Base-by-base conservation (phyloP, 2,797 vertebrate species). In the Sciurus vulgaris region DNA sequence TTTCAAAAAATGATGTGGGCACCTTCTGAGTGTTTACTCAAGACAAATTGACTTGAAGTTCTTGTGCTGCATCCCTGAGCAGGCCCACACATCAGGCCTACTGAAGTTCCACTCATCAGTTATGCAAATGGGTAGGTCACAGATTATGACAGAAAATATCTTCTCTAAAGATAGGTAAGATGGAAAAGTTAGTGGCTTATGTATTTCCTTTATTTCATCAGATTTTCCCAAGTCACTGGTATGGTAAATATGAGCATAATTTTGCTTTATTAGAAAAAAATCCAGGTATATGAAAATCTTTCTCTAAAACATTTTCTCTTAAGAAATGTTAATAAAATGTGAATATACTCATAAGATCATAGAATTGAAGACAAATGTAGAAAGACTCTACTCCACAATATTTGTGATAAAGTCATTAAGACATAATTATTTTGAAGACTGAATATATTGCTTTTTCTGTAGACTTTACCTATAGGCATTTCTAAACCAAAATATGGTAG, bases 311-410 rank as follows among this genome's bases (percentile, higher is more conserved):
- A 15, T 51, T 35, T 81, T 47, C 6, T 7, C 41, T 18, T 33
- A n/a, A 88, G 65, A 91, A 81, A 83, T 76, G 4, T 70, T 93
- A 63, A 81, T 85, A 49, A 65, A 93, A 77, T 74, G 28, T 41
- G 20, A 81, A 79, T 73, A 30, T 28, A 86, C 83, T 72, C 12
- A 67, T 67, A 93, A 93, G 44, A 69, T 70, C 65, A 61, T 30
- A 93, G 89, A 86, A 63, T 61, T 51, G 17, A 76, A 94, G 47
- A 30, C n/a, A 84, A 90, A 86, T 38, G 9, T 77, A 67, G n/a
- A 93, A 26, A 56, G 84, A 12, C 67, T 92, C 28, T 92, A 79
- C 86, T 93, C 96, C 9, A 79, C 38, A 76, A 95, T 67, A 41
- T 61, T 82, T 88, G 72, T 51, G 24, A 76, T 41, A 12, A 91